Percentiles rank a stretch among this genome's conserved stretches.
Conservation (phyloP, 2,113 vertebrate species). For the Burhinus bistriatus region DNA sequence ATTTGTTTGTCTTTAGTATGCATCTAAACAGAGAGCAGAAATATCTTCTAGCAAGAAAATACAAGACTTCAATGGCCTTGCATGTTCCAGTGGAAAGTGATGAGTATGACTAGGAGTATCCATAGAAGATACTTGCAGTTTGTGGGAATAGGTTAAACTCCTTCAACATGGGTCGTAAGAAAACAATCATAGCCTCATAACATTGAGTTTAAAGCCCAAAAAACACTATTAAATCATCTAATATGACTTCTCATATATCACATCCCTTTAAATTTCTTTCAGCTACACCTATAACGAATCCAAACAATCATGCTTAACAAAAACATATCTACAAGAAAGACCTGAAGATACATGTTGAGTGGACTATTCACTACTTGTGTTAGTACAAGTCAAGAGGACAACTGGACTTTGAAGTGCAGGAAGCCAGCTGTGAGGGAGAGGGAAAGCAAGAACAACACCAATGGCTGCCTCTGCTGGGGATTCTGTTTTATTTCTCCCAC, state of each 20-base stretch:
- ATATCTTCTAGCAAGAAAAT: neutral
- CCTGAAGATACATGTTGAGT: neutral
- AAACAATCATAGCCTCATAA: neutral
- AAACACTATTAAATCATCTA: neutral
- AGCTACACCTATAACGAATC: neutral
- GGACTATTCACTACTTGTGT: neutral
- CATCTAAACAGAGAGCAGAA: neutral
- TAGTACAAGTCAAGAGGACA: neutral
- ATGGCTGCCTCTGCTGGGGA: neutral
- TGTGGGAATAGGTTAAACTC: neutral
- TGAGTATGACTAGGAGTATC: neutral
- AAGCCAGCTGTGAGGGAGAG: neutral
- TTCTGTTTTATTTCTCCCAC: neutral
- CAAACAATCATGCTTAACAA: neutral
- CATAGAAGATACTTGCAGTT: neutral
- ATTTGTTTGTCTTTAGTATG: neutral
- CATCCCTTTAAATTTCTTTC: neutral
- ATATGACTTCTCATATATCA: neutral
- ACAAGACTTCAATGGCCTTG: neutral
- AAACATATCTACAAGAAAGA: neutral
- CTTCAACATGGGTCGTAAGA: neutral
- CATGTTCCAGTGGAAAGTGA: neutral
- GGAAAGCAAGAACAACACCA: neutral
- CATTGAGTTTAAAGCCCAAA: neutral
- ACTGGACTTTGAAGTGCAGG: neutral